Base-by-base conservation (phyloP, 1,140 invertebrate genomes). In the Ostrea denselamellosa region DNA sequence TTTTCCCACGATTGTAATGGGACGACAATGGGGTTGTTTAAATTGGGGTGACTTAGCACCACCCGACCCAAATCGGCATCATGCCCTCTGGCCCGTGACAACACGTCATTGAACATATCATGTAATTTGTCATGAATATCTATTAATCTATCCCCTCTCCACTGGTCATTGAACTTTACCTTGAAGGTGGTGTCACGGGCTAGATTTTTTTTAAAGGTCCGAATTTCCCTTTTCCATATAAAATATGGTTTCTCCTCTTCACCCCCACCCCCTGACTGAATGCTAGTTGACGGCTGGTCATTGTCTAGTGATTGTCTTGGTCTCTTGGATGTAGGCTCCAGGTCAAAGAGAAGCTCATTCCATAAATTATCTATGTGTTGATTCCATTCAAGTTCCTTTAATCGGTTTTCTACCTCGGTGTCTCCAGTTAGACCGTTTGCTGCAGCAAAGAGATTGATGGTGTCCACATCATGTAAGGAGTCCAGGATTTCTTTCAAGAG, bases 31-130 rank as follows among this genome's bases (percentile, higher is more conserved):
- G 34, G 34, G 34, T 86, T 86, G 53, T 86, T 71, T 34, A 86
- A 82, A 51, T 86, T 77, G 3, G 71, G 71, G 25, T 86, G 22
- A 86, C 71, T 82, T 7, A 86, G 22, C n/a, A 86, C 86, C 44
- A 86, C 71, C 7, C 51, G 52, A 7, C 86, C 71, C 8, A 86
- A 58, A 86, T 86, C 71, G 28, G 52, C 56, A 58, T 85, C 84
- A 17, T 44, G 34, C 5, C 34, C 34, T 44, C 34, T 1, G 1
- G 34, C 34, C 34, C 5, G 34, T 44, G 34, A 52, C 71, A 86
- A 86, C 10, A 86, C 86, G n/a, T 86, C 86, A 56, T 86, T 53
- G 19, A 86, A 86, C 86, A 86, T 86, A 53, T 86, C 71, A 34
- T 86, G 86, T 44, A 86, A 82, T 54, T 86, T 77, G 28, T 86